Base-by-base conservation (phyloP, 2,888 invertebrate genomes). In the Podabrus alpinus region DNA sequence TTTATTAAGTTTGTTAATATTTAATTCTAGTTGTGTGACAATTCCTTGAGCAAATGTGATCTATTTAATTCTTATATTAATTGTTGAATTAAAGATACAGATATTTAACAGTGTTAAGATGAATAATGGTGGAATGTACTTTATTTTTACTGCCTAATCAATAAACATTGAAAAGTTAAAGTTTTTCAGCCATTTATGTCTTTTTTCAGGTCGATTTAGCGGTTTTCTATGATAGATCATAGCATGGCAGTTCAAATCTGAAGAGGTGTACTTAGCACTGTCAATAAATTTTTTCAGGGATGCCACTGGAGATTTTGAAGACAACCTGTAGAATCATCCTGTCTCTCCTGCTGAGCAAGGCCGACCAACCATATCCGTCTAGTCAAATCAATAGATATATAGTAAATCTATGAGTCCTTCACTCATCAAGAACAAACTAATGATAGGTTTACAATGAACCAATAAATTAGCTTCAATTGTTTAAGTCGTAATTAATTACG, bases 61-160 rank as follows among this genome's bases (percentile, higher is more conserved):
- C 79, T 78, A 45, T 45, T 62, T 73, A 75, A 77, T 74, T 76
- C 70, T 72, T 80, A 78, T 77, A 75, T 79, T 78, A 45, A 77
- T 75, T 82, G 79, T 80, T 81, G 72, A 74, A 80, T 79, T 79
- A 80, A 75, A 64, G 75, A 79, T 81, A 81, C 82, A 85, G 83
- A 86, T 86, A 85, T 86, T 86, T 85, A 86, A 85, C 82, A 83
- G 82, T 85, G 85, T 85, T 85, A 83, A 75, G 79, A 79, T 81
- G 81, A 82, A 59, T 59, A 77, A 69, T 76, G 83, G 81, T 83
- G 84, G 85, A 83, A 84, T 86, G 85, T 85, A 86, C 83, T 86
- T 86, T 86, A 85, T 85, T 85, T 85, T 81, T 81, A 79, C 79
- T 79, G 78, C 72, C 74, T 77, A 77, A 72, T 69, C 73, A 72